Percentiles rank a stretch among this genome's conserved stretches.
Evolutionary conservation across 2,888 invertebrate genomes (phyloP).

Genomic region (Diarsia dahlii): DNA sequence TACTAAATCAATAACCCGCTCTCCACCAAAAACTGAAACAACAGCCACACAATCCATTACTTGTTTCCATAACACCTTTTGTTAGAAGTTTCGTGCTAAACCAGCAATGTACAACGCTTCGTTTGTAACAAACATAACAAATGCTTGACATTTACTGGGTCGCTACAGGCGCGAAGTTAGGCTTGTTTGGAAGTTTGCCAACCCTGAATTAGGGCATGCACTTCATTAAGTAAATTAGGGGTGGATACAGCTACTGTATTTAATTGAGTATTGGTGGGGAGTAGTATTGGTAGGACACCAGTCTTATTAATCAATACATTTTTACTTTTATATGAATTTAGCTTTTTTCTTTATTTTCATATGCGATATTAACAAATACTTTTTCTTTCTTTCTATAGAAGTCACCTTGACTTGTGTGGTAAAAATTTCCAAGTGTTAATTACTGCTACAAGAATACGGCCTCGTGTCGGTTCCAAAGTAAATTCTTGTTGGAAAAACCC

Average conservation of each 20-base stretch:
- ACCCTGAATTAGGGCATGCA: slow-evolving; percentile 75
- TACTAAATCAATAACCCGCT: slow-evolving; percentile 44
- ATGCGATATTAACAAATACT: neutral
- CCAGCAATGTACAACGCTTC: slow-evolving; percentile 38
- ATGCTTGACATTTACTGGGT: slow-evolving; percentile 64
- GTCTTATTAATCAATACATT: neutral
- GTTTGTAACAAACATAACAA: slow-evolving; percentile 54
- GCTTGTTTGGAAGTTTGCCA: slow-evolving; percentile 73
- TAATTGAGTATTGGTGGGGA: slow-evolving; percentile 21
- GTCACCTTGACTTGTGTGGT: neutral
- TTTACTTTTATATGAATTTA: too few species aligned
- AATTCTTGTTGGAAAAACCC: too few species aligned
- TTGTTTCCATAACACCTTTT: slow-evolving; percentile 41
- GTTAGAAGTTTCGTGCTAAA: slow-evolving; percentile 46
- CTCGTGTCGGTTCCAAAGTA: too few species aligned
- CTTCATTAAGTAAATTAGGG: slow-evolving; percentile 78
- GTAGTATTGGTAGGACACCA: slow-evolving; percentile 11
- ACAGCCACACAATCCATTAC: slow-evolving; percentile 28
- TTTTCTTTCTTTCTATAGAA: neutral
- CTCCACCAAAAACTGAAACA: slow-evolving; percentile 29
- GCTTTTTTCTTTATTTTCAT: too few species aligned
- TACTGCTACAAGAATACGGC: too few species aligned
- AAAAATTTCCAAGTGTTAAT: neutral
- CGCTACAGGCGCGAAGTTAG: slow-evolving; percentile 56
- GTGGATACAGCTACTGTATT: slow-evolving; percentile 56